A percentile compares a stretch with the other conserved stretches of the same genome.
These are phyloP conservation scores for Pelochelys cantorii DNA, from an alignment of 2,797 vertebrate genomes.

Conservation along the genomic window DNA sequence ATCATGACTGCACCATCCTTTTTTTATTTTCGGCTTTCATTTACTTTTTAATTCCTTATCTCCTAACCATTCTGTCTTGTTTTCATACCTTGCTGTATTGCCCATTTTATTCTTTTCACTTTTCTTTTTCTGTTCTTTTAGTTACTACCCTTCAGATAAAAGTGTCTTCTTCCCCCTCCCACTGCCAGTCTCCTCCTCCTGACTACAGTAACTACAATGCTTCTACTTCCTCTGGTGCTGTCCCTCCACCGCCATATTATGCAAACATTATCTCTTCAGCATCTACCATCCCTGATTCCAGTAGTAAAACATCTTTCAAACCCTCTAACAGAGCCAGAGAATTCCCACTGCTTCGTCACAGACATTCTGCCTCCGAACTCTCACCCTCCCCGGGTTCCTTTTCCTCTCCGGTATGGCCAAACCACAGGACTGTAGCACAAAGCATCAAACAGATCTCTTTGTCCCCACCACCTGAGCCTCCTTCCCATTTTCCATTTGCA, in stretches of 20 bases:
- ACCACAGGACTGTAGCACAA: constrained; percentile 76
- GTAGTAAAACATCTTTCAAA: constrained; percentile 71
- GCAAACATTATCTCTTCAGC: constrained; percentile 81
- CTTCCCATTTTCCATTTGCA: constrained; percentile 78
- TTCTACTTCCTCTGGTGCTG: constrained; percentile 69
- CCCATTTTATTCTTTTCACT: constrained; percentile 71
- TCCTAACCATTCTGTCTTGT: constrained; percentile 52
- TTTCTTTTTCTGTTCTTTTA: constrained; percentile 82
- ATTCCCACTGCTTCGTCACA: constrained; percentile 45
- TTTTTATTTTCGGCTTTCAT: constrained; percentile 64
- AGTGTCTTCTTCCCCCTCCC: constrained; percentile 83
- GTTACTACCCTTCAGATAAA: constrained; percentile 91
- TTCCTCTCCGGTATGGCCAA: constrained; percentile 86
- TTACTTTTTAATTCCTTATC: constrained; percentile 50
- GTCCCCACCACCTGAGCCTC: constrained; percentile 85
- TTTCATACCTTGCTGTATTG: constrained; percentile 51
- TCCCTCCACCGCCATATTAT: constrained; percentile 82
- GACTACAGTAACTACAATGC: constrained; percentile 85
- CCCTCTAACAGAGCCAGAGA: constrained; percentile 54
- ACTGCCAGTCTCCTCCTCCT: constrained; percentile 84
- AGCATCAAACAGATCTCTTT: constrained; percentile 87
- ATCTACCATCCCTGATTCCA: background rate
- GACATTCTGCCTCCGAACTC: constrained; percentile 82
- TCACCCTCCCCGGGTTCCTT: constrained; percentile 84
- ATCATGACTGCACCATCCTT: constrained; percentile 44